Evolutionary conservation across 2,113 vertebrate species (phyloP).

Genomic region (Oxyruncus cristatus): DNA sequence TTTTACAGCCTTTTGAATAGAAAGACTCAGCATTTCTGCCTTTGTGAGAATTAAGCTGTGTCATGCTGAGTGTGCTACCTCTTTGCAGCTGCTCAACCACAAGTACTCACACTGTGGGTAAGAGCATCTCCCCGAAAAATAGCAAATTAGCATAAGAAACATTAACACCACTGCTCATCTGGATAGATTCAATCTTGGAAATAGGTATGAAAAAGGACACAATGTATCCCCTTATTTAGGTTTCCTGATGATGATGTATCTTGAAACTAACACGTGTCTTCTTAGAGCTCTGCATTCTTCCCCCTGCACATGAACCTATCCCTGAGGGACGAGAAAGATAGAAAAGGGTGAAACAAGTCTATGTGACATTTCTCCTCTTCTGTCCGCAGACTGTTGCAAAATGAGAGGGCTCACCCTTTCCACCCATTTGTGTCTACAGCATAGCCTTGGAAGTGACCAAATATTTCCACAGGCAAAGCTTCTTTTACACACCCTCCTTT

Average conservation of each 20-base stretch:
- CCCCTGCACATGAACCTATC: accelerated
- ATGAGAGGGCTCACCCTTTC: not conserved
- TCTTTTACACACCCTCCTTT: not conserved
- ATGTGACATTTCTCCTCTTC: not conserved
- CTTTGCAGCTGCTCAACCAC: not conserved
- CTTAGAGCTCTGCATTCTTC: not conserved
- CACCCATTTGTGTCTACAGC: not conserved
- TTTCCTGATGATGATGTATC: not conserved
- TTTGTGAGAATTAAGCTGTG: not conserved
- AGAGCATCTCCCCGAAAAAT: not conserved
- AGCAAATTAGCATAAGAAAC: not conserved
- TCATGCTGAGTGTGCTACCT: not conserved
- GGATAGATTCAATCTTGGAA: not conserved
- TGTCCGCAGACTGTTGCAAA: not conserved
- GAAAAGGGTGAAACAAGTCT: not conserved
- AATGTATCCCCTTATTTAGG: not conserved
- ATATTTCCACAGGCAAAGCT: not conserved
- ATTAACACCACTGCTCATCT: not conserved
- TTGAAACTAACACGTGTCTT: not conserved
- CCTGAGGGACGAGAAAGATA: not conserved
- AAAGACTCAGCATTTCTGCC: not conserved
- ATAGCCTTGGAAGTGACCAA: not conserved
- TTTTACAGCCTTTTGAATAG: conserved; percentile 32
- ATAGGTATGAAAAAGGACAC: not conserved
- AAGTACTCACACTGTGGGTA: not conserved